Evolutionary conservation across 2,113 vertebrate species (phyloP), one percentile per base, ranked within the genome.

Genomic region (Leucosticte australis): DNA sequence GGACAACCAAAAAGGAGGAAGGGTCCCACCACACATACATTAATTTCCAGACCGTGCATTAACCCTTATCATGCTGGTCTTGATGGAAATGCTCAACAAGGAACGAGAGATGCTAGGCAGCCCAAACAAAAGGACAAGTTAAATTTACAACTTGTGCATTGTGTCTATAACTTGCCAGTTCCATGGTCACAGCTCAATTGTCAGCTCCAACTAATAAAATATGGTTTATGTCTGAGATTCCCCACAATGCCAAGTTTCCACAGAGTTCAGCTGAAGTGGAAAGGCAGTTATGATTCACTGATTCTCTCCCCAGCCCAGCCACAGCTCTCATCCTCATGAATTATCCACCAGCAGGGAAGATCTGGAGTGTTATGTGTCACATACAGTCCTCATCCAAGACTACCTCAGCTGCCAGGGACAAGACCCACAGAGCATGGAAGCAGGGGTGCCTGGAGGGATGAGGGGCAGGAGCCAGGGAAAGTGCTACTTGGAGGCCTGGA

Each of bases 121-220:
- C 23, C 15, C 56, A n/a, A 75, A 93, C 56, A 16, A 84, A 88
- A 93, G 14, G 28, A 67, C 41, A 87, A 92, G 75, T 59, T 28
- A 88, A 26, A 31, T 80, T 85, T 79, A 55, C 35, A 12, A 64
- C 12, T 78, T 71, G 60, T 39, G 15, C 1, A 1, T 77, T 78
- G 18, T 35, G 21, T 59, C 76, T 74, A 1, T 46, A 84, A 56
- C 47, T 94, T 83, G 52, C 68, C 71, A 80, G 47, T 83, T 94
- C 47, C 46, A 60, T 3, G 14, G 76, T 76, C 88, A 79, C 73
- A 90, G 88, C 23, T 89, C 69, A 90, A 69, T 35, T 94, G 76
- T 68, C 94, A 95, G 70, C 42, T 95, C 67, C 44, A 86, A 83
- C 37, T 75, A 94, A 87, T 89, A 90, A 94, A 93, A 89, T 71